Percentiles rank a stretch among this genome's conserved stretches.
Conservation (phyloP, 2,888 invertebrate species). For the Xylota segnis region DNA sequence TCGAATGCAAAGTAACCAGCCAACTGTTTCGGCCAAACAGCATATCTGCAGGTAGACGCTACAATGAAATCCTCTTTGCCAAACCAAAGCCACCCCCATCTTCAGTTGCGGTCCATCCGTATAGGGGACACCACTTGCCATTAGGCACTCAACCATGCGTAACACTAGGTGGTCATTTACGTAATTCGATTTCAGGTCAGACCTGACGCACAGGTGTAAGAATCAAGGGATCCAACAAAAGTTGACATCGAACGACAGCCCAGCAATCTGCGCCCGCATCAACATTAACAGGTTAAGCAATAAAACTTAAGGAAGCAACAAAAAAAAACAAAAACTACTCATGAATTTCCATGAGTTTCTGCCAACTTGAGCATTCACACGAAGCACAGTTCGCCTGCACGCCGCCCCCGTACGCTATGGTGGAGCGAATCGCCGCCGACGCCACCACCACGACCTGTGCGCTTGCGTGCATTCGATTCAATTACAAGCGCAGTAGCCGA, state of each 20-base stretch:
- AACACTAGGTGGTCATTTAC: conserved; percentile 40
- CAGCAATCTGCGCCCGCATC: conserved; percentile 62
- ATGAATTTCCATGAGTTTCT: conserved; percentile 68
- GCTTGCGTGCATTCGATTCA: conserved; percentile 73
- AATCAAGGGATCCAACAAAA: conserved; percentile 11
- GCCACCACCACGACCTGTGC: conserved; percentile 39
- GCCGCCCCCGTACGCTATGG: conserved; percentile 17
- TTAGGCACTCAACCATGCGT: conserved; percentile 20
- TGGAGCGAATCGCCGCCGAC: conserved; percentile 9
- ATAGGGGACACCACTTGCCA: conserved; percentile 18
- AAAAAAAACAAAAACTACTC: conserved; percentile 21
- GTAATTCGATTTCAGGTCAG: conserved; percentile 33
- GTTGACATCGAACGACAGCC: conserved; percentile 44
- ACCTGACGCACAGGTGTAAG: conserved; percentile 57
- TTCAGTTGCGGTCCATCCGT: background rate
- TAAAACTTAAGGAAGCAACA: background rate
- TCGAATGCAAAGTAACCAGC: background rate
- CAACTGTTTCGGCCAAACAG: conserved; percentile 2
- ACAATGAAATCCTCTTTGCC: conserved; percentile 22
- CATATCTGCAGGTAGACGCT: conserved; percentile 22
- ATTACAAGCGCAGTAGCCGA: conserved; percentile 68
- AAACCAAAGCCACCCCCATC: conserved; percentile 24
- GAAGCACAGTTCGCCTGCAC: conserved; percentile 39
- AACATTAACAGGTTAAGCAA: conserved; percentile 38
- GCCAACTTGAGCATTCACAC: conserved; percentile 66